A percentile compares a stretch with the other conserved stretches of the same genome.
phyloP scores from a whole-genome alignment of 1,140 invertebrate genomes.

The Bicyclus anynana region DNA sequence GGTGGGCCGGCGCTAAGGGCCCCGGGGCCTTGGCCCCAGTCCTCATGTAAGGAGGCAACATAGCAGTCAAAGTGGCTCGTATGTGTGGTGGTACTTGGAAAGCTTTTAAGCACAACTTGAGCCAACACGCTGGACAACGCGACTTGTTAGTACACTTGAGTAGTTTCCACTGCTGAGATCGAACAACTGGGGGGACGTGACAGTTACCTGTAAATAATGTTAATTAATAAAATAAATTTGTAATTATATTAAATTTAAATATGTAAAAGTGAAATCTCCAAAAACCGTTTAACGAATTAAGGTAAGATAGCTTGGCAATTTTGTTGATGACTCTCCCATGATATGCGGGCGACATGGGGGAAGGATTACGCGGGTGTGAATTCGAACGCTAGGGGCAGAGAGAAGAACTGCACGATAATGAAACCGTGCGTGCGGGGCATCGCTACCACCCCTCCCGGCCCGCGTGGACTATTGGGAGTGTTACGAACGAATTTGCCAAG shows the following conservation, averaged over 20 bases:
- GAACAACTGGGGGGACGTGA: slow-evolving; percentile 82
- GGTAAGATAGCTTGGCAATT: too few relatives aligned
- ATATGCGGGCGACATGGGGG: too few relatives aligned
- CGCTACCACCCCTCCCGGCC: too few relatives aligned
- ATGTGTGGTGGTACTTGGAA: slow-evolving; percentile 86
- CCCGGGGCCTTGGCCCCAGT: slow-evolving; percentile 41
- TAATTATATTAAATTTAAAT: not conserved
- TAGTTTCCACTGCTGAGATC: slow-evolving; percentile 85
- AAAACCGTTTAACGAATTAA: too few relatives aligned
- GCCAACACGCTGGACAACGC: slow-evolving; percentile 91
- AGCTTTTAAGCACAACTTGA: slow-evolving; percentile 88
- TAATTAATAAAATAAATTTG: not conserved
- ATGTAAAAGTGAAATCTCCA: slow-evolving; percentile 1
- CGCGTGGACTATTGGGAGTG: too few relatives aligned
- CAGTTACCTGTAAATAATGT: slow-evolving; percentile 76
- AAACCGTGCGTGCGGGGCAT: too few relatives aligned
- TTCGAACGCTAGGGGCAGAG: too few relatives aligned
- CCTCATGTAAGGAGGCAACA: slow-evolving; percentile 79
- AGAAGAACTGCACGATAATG: too few relatives aligned
- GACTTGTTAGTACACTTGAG: slow-evolving; percentile 83
- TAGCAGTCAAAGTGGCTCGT: slow-evolving; percentile 80
- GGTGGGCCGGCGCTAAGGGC: slow-evolving; percentile 45
- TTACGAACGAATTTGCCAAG: too few relatives aligned
- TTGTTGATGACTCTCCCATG: too few relatives aligned
- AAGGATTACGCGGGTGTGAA: too few relatives aligned